Evolutionary conservation across 2,888 invertebrate genomes (phyloP).

Genomic region (Eristalis pertinax): DNA sequence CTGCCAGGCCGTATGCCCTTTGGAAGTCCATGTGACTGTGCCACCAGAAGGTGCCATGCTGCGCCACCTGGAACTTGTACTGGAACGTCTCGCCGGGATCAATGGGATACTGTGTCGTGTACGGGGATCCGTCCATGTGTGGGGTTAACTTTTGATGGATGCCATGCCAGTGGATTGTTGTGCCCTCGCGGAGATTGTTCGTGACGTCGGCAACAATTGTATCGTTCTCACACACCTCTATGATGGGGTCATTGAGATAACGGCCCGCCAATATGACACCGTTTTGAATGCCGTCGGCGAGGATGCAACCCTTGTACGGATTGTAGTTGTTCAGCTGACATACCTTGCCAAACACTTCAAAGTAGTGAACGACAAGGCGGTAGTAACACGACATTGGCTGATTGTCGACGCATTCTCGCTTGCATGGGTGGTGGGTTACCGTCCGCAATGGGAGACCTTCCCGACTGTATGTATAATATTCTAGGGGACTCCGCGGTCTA

Average conservation of each 20-base stretch:
- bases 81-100: slow-evolving; percentile 78
- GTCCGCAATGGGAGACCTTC: not conserved
- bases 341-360: slow-evolving; percentile 48
- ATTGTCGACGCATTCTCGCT: slow-evolving; percentile 75
- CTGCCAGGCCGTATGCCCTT: slow-evolving; percentile 77
- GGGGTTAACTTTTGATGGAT: slow-evolving; percentile 77
- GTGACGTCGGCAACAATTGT: slow-evolving; percentile 77
- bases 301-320: slow-evolving; percentile 36
- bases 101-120: slow-evolving; percentile 79
- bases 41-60: slow-evolving; percentile 79
- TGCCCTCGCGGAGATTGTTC: slow-evolving; percentile 77
- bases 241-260: slow-evolving; percentile 76
- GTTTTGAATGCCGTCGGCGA: slow-evolving; percentile 75
- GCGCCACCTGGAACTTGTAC: slow-evolving; percentile 77
- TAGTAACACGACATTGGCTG: slow-evolving; percentile 78
- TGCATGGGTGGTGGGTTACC: slow-evolving; percentile 76
- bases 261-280: slow-evolving; percentile 78
- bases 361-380: slow-evolving; percentile 78
- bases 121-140: slow-evolving; percentile 79
- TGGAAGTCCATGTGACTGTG: slow-evolving; percentile 78
- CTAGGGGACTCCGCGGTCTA: not conserved
- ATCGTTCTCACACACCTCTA: slow-evolving; percentile 78
- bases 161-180: slow-evolving; percentile 79
- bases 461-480: slow-evolving; percentile 11
- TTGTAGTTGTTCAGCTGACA: slow-evolving; percentile 1